These are phyloP conservation scores for Dicentrarchus labrax DNA, from an alignment of 2,113 vertebrate genomes.

Conservation along the genomic window DNA sequence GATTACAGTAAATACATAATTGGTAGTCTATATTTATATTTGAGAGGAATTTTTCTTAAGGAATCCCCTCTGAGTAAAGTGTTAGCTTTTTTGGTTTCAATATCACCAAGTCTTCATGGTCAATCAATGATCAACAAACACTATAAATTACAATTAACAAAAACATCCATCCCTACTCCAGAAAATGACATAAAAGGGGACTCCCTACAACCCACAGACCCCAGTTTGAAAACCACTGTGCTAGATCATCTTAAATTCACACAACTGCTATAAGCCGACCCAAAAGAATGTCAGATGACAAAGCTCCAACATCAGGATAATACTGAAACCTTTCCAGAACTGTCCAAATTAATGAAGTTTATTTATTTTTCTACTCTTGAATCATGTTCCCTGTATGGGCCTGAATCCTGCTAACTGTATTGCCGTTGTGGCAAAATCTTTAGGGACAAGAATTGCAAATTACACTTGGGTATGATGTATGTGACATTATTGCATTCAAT, in stretches of 20 bases:
- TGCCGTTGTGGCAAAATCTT: not conserved
- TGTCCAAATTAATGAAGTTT: not conserved
- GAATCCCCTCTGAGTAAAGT: too few relatives aligned
- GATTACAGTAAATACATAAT: not conserved
- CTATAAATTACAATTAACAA: too few relatives aligned
- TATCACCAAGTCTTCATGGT: too few relatives aligned
- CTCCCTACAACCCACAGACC: too few relatives aligned
- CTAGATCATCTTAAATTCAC: not conserved
- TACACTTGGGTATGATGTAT: not conserved
- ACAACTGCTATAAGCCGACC: constrained; percentile 1
- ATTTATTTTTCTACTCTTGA: not conserved
- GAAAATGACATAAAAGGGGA: too few relatives aligned
- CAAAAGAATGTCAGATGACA: constrained; percentile 5
- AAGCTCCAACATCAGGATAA: not conserved
- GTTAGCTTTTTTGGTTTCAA: too few relatives aligned
- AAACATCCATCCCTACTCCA: too few relatives aligned
- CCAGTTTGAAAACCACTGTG: not conserved
- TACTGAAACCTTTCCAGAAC: not conserved
- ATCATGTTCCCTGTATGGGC: not conserved
- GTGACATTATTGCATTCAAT: not conserved
- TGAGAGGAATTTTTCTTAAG: too few relatives aligned
- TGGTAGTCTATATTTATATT: not conserved
- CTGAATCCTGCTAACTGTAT: not conserved
- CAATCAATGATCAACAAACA: too few relatives aligned
- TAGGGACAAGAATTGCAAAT: not conserved